A percentile compares a stretch with the other conserved stretches of the same genome.
These are phyloP conservation scores for Hypanus sabinus DNA, from an alignment of 2,113 vertebrate genomes.

Conservation along the genomic window DNA sequence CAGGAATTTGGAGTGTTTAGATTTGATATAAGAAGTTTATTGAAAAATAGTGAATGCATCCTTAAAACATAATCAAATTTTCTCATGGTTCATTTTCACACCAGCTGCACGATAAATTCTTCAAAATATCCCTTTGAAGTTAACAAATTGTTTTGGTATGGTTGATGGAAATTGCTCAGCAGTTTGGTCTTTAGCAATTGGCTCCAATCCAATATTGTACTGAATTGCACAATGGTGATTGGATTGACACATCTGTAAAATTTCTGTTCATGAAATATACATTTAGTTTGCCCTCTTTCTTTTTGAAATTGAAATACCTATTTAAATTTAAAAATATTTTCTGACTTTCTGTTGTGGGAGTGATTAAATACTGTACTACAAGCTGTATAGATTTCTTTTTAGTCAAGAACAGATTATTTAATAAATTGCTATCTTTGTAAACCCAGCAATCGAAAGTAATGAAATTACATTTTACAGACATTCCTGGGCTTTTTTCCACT, in stretches of 20 bases:
- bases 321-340: neutral
- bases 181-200: conserved; percentile 8
- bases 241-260: neutral
- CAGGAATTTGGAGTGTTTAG: neutral
- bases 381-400: neutral
- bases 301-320: conserved; percentile 5
- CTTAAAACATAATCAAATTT: neutral
- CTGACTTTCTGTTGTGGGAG: neutral
- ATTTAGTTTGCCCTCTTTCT: neutral
- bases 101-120: conserved; percentile 1
- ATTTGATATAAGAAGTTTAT: neutral
- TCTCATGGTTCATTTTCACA: neutral
- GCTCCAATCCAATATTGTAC: neutral
- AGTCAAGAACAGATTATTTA: neutral
- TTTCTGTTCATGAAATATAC: conserved; percentile 4
- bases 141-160: neutral
- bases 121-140: conserved; percentile 18
- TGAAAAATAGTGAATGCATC: neutral
- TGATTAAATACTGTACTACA: conserved; percentile 15
- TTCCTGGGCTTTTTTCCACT: neutral
- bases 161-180: neutral
- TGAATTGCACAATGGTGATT: neutral
- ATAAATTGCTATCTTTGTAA: neutral
- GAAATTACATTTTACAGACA: neutral
- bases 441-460: neutral